phyloP scores from a whole-genome alignment of 92 coral and sea anemone genomes.

The Meandrina meandrites region DNA sequence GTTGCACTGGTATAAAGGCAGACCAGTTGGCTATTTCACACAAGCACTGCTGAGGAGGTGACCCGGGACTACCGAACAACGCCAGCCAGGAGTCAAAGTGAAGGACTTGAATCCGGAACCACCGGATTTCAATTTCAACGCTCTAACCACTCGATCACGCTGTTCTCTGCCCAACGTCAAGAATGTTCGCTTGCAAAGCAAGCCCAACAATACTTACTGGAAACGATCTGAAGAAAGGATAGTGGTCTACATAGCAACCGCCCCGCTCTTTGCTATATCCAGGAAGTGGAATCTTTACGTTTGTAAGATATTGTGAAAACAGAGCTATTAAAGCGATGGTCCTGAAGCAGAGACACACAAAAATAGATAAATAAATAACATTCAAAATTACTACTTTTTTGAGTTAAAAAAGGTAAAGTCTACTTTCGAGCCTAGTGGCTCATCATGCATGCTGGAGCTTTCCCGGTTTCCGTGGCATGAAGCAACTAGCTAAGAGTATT shows the following conservation, averaged over 20 bases:
- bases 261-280: conserved; percentile 58
- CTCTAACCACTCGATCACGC: neutral
- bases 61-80: too few relatives aligned
- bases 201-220: conserved; percentile 64
- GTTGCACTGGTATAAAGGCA: too few relatives aligned
- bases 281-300: conserved; percentile 73
- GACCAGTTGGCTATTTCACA: too few relatives aligned
- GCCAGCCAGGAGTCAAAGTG: neutral
- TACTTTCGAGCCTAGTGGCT: too few relatives aligned
- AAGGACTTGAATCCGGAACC: neutral
- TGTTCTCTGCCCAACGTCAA: neutral
- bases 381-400: neutral
- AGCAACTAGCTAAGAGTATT: too few relatives aligned
- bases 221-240: conserved; percentile 78
- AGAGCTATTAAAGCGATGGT: conserved; percentile 71
- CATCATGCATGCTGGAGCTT: too few relatives aligned
- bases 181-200: neutral
- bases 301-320: conserved; percentile 72
- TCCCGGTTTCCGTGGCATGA: too few relatives aligned
- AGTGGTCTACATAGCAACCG: conserved; percentile 39
- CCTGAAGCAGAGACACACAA: conserved; percentile 50
- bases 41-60: too few relatives aligned
- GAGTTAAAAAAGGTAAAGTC: too few relatives aligned
- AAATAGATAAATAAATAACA: neutral
- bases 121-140: neutral